Base-by-base conservation (phyloP, 2,888 invertebrate genomes). In the Synergus umbraculus region DNA sequence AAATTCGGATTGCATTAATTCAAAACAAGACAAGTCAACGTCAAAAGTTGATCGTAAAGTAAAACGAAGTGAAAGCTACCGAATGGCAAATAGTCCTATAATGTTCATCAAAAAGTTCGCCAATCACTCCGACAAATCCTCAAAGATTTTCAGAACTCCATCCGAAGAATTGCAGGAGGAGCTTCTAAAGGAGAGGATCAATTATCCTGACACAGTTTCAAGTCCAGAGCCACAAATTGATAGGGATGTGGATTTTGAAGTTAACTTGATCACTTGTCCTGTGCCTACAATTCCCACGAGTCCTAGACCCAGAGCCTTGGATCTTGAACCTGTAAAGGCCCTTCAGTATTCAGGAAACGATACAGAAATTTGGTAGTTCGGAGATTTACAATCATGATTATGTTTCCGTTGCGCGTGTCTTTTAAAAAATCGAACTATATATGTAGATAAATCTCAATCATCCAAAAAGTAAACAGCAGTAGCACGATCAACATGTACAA, bases 1-100 rank as follows among this genome's bases (percentile, higher is more conserved):
- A 44, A 66, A 66, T 66, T 41, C 18, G 9, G 43, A 66, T n/a
- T 10, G 41, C 1, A n/a, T 43, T 5, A 43, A 44, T 58, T 73
- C 73, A 37, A 58, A 41, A 44, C 8, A n/a, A 9, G 49, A 73
- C 5, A 73, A 58, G n/a, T 41, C 54, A 18, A 54, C 7, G 4
- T 12, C 18, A 13, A 63, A 63, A 63, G 13, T 63, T 13, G 63
- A 90, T 46, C 88, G 91, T 0, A 95, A 94, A 92, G 93, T 97
- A 69, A 96, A 96, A 92, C 95, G 97, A 81, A 96, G 96, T 91
- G 96, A 97, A 91, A 97, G 97, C 92, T 97, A 97, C 90, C 95
- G 96, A 84, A 94, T 96, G 92, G 97, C 97, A 18, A 97, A 97
- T 92, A 95, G 95, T 85, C 95, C 95, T 41, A 93, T 95, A 83